Base-by-base conservation (phyloP, 1,140 invertebrate genomes). In the Oryzaephilus surinamensis region DNA sequence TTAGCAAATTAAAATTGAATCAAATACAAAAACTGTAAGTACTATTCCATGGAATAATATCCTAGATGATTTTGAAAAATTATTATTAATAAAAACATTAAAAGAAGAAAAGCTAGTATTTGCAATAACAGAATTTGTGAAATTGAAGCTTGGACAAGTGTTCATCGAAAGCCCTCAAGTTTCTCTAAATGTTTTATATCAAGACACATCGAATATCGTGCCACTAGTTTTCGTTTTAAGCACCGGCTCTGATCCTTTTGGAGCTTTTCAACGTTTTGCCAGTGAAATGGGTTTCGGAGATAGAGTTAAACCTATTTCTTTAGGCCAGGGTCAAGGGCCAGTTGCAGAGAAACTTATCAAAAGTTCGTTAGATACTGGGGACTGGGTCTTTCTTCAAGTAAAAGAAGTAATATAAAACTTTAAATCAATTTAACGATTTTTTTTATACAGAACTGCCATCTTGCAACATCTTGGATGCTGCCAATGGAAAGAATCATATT, bases 381-480 rank as follows among this genome's bases (percentile, higher is more conserved):
- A 79, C 50, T 94, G 89, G 91, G 76, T 93, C 0, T 83, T 90
- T 56, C 63, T 94, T 38, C 85, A 79, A 60, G 72, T 68, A 46
- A 36, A 12, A 26, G 6, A 34, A n/a, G n/a, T n/a, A n/a, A n/a
- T n/a, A n/a, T n/a, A n/a, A n/a, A n/a, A n/a, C n/a, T n/a, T n/a
- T n/a, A n/a, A n/a, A n/a, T n/a, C n/a, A n/a, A n/a, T n/a, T n/a
- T n/a, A n/a, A n/a, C n/a, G n/a, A n/a, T n/a, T n/a, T 41, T 18
- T 12, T 32, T 35, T 27, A 32, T 71, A 34, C 66, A 90, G 73
- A 95, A 95, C 59, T 94, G 90, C 57, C 90, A 95, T 56, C 66
- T 96, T 46, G 90, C 88, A 5, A 80, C 85, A 3, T 89, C 86
- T 0, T 95, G 89, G 88, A 89, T 96, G 86, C 64, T 80, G 2